Conservation (phyloP, 2,113 vertebrate species). For the Anser brachyrhynchus region DNA sequence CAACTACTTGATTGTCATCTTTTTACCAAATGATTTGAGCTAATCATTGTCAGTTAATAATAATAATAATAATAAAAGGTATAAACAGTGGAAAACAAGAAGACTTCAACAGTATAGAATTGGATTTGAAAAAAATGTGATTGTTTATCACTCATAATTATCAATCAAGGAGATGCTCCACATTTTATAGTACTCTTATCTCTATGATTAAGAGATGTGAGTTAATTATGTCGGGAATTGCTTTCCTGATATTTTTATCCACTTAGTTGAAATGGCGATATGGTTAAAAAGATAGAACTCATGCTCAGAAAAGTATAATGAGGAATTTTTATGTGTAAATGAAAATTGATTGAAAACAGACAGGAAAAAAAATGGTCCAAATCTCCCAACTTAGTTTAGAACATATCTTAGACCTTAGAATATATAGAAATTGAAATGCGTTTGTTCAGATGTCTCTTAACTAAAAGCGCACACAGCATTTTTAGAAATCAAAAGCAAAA, state of each 20-base stretch:
- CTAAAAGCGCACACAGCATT: neutral
- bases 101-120: neutral
- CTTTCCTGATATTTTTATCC: neutral
- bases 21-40: neutral
- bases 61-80: neutral
- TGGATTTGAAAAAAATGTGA: neutral
- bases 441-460: neutral
- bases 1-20: neutral
- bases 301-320: too few relatives aligned
- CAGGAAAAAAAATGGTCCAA: neutral
- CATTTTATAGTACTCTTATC: neutral
- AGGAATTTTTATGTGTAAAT: neutral
- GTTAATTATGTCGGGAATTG: neutral
- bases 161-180: neutral
- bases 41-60: neutral
- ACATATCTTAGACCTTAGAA: neutral
- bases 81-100: neutral
- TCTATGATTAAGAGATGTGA: neutral
- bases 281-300: neutral
- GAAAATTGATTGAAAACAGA: neutral
- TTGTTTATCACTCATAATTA: neutral
- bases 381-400: neutral
- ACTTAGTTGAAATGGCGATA: neutral
- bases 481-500: neutral
- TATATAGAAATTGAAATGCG: neutral